A percentile compares a stretch with the other conserved stretches of the same genome.
Evolutionary conservation across 2,113 vertebrate species (phyloP).

Genomic region (Silurus meridionalis): DNA sequence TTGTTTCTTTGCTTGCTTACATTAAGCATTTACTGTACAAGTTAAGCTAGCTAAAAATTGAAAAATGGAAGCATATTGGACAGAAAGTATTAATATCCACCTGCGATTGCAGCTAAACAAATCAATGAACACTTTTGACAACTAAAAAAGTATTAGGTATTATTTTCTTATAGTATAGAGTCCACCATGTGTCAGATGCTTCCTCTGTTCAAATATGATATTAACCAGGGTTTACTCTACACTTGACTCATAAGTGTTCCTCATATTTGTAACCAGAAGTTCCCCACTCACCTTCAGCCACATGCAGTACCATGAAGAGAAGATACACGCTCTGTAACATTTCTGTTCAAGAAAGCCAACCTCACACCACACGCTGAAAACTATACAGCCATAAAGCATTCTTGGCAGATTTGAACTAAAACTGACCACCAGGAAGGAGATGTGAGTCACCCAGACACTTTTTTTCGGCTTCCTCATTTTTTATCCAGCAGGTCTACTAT

Average conservation of each 20-base stretch:
- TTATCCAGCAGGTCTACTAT: too few species aligned
- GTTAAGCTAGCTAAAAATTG: too few species aligned
- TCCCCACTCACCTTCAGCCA: neutral
- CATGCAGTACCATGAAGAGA: neutral
- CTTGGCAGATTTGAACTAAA: neutral
- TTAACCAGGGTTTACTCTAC: neutral
- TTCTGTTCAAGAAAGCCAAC: neutral
- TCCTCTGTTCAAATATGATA: neutral
- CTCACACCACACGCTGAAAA: neutral
- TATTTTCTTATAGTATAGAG: neutral
- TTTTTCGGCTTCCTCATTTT: too few species aligned
- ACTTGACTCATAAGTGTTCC: neutral
- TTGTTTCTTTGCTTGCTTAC: too few species aligned
- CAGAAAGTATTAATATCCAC: too few species aligned
- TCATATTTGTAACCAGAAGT: neutral
- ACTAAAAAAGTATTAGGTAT: neutral
- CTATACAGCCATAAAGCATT: neutral
- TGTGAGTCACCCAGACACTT: neutral
- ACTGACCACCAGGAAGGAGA: neutral
- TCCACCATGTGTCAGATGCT: too few species aligned
- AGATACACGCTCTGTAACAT: neutral
- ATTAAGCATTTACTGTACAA: too few species aligned
- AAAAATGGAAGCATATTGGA: too few species aligned
- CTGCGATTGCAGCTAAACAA: neutral
- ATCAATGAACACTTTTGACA: neutral